Evolutionary conservation across 2,113 vertebrate genomes (phyloP).

Genomic region (Sminthopsis crassicaudata): DNA sequence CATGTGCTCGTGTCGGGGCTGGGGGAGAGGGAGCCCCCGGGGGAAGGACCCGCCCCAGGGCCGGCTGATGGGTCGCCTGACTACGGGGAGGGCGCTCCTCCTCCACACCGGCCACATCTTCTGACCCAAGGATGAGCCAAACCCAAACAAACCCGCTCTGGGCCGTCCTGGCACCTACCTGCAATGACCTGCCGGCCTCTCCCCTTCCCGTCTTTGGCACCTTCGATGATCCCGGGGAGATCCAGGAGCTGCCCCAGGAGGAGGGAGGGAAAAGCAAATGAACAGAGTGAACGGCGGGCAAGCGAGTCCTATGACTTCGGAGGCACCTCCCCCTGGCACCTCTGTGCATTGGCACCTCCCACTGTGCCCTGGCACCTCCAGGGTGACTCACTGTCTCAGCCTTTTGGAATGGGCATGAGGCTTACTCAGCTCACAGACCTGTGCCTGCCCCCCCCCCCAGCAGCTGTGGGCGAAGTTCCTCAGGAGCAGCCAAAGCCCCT

Average conservation of each 20-base stretch:
- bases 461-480: neutral
- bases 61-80: too few relatives aligned
- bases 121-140: neutral
- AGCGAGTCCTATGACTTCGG: conserved; percentile 20
- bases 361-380: neutral
- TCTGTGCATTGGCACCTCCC: too few relatives aligned
- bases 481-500: neutral
- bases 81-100: neutral
- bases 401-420: neutral
- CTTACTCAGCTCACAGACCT: neutral
- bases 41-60: neutral
- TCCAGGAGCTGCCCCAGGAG: conserved; percentile 90
- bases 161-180: conserved; percentile 83
- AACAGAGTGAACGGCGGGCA: conserved; percentile 32
- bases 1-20: too few relatives aligned
- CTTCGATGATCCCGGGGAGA: conserved; percentile 99
- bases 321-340: too few relatives aligned
- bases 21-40: neutral
- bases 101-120: neutral
- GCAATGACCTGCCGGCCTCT: conserved; percentile 98
- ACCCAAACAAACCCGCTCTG: neutral
- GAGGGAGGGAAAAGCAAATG: neutral
- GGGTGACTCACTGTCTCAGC: neutral
- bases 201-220: conserved; percentile 98
- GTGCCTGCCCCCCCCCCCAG: too few relatives aligned